phyloP scores from a whole-genome alignment of 2,888 invertebrate genomes.

The Scaptomyza tumidula region DNA sequence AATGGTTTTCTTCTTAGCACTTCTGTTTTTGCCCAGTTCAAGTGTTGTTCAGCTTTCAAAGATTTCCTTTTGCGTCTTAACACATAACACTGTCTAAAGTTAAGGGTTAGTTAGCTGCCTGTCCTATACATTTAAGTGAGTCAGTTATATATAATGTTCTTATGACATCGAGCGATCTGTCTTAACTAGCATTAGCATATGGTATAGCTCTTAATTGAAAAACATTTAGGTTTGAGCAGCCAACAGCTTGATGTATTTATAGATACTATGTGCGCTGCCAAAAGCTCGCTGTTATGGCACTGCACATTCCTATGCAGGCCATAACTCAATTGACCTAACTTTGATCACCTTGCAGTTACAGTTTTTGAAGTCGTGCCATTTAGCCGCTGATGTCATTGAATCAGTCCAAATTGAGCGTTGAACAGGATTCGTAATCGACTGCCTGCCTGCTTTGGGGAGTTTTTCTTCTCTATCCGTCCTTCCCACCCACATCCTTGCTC shows the following conservation, averaged over 20 bases:
- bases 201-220: too few relatives aligned
- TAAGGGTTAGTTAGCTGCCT: neutral
- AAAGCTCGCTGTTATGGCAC: neutral
- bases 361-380: slow-evolving; percentile 27
- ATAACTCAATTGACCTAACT: slow-evolving; percentile 27
- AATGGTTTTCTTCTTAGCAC: slow-evolving; percentile 16
- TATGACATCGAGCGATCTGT: too few relatives aligned
- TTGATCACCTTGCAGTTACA: slow-evolving; percentile 23
- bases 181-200: too few relatives aligned
- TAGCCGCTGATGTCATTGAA: slow-evolving; percentile 54
- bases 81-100: neutral
- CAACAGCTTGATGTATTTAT: neutral
- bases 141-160: neutral
- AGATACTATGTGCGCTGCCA: neutral
- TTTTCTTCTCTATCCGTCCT: neutral
- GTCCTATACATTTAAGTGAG: too few relatives aligned
- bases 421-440: slow-evolving; percentile 40
- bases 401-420: slow-evolving; percentile 50
- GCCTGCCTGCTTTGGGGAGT: slow-evolving; percentile 3
- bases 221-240: neutral
- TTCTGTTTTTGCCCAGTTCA: neutral
- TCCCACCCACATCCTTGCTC: too few relatives aligned
- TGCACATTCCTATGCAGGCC: slow-evolving; percentile 5
- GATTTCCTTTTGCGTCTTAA: neutral
- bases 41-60: slow-evolving; percentile 1